Evolutionary conservation across 2,888 invertebrate species (phyloP).

Genomic region (Drosophila nigricruria): DNA sequence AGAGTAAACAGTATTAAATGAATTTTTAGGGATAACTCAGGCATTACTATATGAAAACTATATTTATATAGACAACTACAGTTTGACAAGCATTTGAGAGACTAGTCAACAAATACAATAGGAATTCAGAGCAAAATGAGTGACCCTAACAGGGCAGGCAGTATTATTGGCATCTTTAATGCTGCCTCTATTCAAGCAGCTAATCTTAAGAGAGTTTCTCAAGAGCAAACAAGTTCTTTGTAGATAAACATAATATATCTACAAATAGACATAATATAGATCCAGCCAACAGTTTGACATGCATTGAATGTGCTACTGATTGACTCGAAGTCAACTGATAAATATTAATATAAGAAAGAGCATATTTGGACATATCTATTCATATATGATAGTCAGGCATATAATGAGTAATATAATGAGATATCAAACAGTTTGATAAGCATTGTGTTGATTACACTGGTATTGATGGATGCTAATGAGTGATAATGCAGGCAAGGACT

Average conservation of each 20-base stretch:
- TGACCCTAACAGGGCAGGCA: not conserved
- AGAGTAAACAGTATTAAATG: not conserved
- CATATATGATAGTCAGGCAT: not conserved
- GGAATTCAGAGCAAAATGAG: not conserved
- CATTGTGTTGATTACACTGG: not conserved
- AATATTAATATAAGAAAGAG: not conserved
- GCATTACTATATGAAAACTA: not conserved
- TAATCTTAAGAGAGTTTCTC: not conserved
- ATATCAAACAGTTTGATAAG: constrained; percentile 3
- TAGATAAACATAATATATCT: too few species aligned
- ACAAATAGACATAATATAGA: too few species aligned
- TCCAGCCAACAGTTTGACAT: constrained; percentile 1
- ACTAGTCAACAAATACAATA: too few species aligned
- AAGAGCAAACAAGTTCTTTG: not conserved
- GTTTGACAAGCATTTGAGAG: not conserved
- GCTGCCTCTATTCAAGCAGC: not conserved
- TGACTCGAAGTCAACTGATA: not conserved
- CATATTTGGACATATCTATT: not conserved
- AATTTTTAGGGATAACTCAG: not conserved
- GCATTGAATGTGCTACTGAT: not conserved
- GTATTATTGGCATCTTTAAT: not conserved
- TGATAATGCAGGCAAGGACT: too few species aligned
- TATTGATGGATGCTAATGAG: not conserved
- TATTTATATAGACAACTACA: not conserved
- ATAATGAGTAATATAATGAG: not conserved